Percentiles rank a stretch among this genome's conserved stretches.
Conservation (phyloP, 2,797 vertebrate genomes). For the Carduelis carduelis region DNA sequence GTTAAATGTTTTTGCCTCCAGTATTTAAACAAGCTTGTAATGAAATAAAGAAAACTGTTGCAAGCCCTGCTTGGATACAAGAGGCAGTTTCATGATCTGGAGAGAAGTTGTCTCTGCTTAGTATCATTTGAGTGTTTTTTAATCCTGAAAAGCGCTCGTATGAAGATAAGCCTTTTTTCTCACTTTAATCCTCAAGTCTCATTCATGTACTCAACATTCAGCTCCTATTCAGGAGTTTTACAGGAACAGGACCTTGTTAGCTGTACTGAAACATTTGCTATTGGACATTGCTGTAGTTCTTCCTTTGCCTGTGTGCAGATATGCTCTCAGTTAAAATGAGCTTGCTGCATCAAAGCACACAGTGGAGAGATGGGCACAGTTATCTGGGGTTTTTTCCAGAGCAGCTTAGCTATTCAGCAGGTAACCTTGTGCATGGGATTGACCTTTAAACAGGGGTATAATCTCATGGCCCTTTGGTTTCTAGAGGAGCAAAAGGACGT, state of each 20-base stretch:
- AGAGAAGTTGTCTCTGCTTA: not conserved
- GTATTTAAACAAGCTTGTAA: not conserved
- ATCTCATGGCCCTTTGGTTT: not conserved
- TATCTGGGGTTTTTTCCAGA: rapidly evolving
- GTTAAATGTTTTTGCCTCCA: not conserved
- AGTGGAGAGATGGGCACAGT: not conserved
- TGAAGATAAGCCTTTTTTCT: not conserved
- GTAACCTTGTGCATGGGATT: not conserved
- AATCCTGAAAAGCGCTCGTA: not conserved
- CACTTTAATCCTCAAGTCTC: not conserved
- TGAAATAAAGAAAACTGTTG: not conserved
- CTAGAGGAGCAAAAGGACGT: not conserved
- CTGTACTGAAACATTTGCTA: not conserved
- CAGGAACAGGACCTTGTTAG: not conserved
- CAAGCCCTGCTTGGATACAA: not conserved
- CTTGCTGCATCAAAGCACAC: not conserved
- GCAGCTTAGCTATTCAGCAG: not conserved
- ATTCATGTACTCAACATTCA: not conserved
- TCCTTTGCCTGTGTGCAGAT: not conserved
- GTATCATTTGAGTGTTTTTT: not conserved
- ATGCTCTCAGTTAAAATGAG: not conserved
- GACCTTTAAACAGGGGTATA: not conserved
- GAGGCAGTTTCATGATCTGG: not conserved
- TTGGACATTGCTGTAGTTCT: not conserved
- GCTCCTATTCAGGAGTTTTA: not conserved